phyloP scores from a whole-genome alignment of 2,113 vertebrate genomes.

The Galemys pyrenaicus region DNA sequence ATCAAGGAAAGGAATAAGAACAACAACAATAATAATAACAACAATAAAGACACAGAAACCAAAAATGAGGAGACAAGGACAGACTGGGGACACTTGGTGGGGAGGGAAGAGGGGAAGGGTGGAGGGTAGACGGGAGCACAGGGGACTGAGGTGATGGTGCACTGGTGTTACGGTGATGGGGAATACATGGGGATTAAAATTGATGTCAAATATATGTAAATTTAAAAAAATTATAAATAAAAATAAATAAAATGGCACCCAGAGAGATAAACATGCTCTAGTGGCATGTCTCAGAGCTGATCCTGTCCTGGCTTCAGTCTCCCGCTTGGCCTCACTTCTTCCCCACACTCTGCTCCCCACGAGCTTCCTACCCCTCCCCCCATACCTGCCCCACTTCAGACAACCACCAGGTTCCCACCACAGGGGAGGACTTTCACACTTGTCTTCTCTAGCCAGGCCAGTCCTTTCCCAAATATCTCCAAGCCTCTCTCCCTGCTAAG shows the following conservation, averaged over 20 bases:
- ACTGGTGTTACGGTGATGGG: no score
- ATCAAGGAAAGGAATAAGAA: no score
- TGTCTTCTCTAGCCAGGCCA: background rate
- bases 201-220: no score
- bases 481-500: background rate
- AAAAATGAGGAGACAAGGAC: no score
- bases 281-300: background rate
- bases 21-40: no score
- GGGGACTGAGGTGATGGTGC: no score
- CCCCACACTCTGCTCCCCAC: background rate
- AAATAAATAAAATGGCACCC: background rate
- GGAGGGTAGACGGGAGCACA: no score
- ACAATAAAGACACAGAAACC: no score
- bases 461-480: background rate
- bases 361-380: background rate
- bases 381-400: background rate
- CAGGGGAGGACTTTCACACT: background rate
- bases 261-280: fast-evolving
- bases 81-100: no score
- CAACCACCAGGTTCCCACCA: background rate
- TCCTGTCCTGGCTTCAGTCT: background rate
- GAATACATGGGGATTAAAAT: no score
- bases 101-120: no score
- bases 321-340: background rate
- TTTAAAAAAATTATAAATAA: no score